phyloP scores from a whole-genome alignment of 1,140 invertebrate species.

The Globodera rostochiensis region DNA sequence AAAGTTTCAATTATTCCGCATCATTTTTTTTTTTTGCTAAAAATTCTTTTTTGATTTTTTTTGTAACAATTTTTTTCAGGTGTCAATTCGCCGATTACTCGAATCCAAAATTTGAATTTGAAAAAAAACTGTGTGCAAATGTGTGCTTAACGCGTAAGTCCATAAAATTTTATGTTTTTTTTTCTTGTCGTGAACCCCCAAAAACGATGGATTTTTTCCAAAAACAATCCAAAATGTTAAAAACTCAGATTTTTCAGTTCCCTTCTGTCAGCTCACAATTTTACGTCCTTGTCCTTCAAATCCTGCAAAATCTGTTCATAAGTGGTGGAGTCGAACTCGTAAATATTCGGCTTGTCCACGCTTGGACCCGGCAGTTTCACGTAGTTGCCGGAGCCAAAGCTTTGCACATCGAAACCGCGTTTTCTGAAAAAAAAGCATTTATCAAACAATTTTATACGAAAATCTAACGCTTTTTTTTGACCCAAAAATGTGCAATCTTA shows the following conservation, averaged over 20 bases:
- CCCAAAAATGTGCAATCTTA: no score
- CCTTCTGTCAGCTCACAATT: constrained; percentile 63
- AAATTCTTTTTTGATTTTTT: no score
- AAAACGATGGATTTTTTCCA: neutral
- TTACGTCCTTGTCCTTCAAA: constrained; percentile 73
- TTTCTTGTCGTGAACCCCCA: neutral
- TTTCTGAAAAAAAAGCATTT: constrained; percentile 72
- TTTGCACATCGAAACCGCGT: constrained; percentile 92
- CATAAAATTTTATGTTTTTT: neutral
- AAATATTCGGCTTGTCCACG: constrained; percentile 92
- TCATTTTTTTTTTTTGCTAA: no score
- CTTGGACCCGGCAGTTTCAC: constrained; percentile 92
- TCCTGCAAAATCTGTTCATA: constrained; percentile 98
- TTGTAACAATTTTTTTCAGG: neutral
- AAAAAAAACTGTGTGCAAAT: no score
- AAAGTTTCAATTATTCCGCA: neutral
- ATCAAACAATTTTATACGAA: no score
- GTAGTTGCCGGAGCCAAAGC: constrained; percentile 91
- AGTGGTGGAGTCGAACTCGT: constrained; percentile 87
- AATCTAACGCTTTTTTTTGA: no score
- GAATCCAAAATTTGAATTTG: no score
- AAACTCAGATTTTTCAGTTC: neutral
- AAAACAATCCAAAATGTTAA: constrained; percentile 1
- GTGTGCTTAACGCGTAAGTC: no score
- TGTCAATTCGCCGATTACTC: neutral